Percentiles rank a stretch among this genome's conserved stretches.
Conservation (phyloP, 2,797 vertebrate genomes). For the Gambelia wislizenii region DNA sequence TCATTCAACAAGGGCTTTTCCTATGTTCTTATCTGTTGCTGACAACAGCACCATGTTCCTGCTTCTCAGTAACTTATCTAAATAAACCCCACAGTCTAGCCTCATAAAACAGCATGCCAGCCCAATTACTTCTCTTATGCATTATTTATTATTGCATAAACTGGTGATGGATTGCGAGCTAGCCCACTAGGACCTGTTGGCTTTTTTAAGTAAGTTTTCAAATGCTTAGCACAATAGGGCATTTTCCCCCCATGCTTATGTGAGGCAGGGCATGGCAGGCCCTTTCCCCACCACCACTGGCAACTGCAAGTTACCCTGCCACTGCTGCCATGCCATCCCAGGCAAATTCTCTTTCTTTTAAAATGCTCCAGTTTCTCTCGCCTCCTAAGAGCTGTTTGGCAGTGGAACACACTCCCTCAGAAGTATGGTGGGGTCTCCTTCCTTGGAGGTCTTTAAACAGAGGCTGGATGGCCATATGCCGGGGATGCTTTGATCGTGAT, state of each 20-base stretch:
- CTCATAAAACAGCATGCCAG: constrained; percentile 4
- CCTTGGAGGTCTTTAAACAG: no score
- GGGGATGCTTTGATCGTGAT: no score
- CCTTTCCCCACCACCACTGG: no score
- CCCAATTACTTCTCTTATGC: background rate
- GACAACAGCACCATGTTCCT: background rate
- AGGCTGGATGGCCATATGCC: no score
- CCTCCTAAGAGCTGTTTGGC: no score
- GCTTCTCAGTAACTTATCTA: background rate
- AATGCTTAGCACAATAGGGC: background rate
- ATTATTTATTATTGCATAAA: background rate
- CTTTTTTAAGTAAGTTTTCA: background rate
- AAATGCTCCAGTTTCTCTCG: no score
- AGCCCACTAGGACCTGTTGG: background rate
- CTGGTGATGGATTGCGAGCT: background rate
- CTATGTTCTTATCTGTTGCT: background rate
- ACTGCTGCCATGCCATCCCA: no score
- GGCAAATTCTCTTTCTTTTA: no score
- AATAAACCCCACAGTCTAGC: background rate
- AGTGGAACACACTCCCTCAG: no score
- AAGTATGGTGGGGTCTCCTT: no score
- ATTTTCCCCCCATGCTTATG: background rate
- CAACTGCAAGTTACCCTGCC: no score
- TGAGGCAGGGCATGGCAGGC: no score
- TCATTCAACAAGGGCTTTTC: background rate